These are phyloP conservation scores for Chydorus sphaericus DNA, from an alignment of 2,888 invertebrate genomes.

Conservation along the genomic window DNA sequence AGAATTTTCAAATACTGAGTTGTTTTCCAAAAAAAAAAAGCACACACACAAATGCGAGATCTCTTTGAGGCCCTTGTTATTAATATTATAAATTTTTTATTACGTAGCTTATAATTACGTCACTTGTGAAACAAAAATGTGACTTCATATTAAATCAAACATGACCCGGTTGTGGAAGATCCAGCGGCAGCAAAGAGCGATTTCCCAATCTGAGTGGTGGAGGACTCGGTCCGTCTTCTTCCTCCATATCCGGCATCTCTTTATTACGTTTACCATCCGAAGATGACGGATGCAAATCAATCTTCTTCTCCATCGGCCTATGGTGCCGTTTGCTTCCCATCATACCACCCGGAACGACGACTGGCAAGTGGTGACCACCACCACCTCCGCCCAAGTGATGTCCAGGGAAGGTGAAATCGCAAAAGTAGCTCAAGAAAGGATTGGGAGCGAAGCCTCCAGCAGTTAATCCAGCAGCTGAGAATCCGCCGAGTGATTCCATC, in stretches of 20 bases:
- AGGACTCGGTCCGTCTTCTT: neutral
- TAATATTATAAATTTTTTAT: no score
- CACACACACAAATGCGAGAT: no score
- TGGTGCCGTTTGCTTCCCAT: neutral
- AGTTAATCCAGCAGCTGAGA: neutral
- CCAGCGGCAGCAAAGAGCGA: neutral
- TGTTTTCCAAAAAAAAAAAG: no score
- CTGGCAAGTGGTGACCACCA: neutral
- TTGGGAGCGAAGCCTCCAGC: conserved; percentile 43
- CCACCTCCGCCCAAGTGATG: conserved; percentile 24
- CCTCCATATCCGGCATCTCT: neutral
- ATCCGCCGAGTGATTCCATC: conserved; percentile 2
- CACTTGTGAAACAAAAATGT: neutral
- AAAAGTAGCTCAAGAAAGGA: conserved; percentile 67
- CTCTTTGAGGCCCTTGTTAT: no score
- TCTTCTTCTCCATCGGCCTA: neutral
- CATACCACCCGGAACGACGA: neutral
- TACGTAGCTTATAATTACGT: no score
- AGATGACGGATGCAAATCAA: neutral
- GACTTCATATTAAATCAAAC: neutral
- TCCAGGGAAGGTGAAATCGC: conserved; percentile 71
- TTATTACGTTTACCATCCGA: neutral
- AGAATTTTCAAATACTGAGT: no score
- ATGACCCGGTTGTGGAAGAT: conserved; percentile 5
- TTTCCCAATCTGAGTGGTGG: neutral